Percentiles rank a stretch among this genome's conserved stretches.
These are phyloP conservation scores for Trichomycterus rosablanca DNA, from an alignment of 2,113 vertebrate genomes.

Conservation along the genomic window DNA sequence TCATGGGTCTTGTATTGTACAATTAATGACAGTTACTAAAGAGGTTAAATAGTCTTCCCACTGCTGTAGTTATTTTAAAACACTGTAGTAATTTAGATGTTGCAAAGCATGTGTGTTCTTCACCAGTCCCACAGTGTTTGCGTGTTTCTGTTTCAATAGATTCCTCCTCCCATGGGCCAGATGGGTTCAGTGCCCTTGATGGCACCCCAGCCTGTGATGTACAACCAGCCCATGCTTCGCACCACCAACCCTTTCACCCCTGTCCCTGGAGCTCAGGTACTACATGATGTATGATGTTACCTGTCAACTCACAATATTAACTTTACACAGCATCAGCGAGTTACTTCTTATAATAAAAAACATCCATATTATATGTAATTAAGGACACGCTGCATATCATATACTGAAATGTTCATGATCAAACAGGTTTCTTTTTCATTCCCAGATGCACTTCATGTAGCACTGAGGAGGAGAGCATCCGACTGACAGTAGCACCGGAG, in stretches of 20 bases:
- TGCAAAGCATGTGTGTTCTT: no score
- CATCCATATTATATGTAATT: no score
- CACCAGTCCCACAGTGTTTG: no score
- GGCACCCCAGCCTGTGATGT: constrained; percentile 79
- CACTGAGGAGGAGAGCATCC: constrained; percentile 56
- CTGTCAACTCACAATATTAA: not conserved
- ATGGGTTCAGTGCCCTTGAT: constrained; percentile 78
- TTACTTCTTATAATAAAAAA: no score
- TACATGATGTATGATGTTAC: not conserved
- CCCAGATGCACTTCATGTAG: constrained; percentile 95
- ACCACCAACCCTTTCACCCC: constrained; percentile 78
- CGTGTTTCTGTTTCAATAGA: constrained; percentile 53
- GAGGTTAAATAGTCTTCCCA: no score
- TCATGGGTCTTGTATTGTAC: no score
- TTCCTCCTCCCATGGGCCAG: constrained; percentile 82
- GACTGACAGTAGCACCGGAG: constrained; percentile 40
- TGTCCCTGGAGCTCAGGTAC: constrained; percentile 81
- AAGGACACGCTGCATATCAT: no score
- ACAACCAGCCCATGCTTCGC: constrained; percentile 78
- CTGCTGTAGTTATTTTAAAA: no score
- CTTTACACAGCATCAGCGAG: no score
- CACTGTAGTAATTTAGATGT: no score
- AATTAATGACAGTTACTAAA: no score
- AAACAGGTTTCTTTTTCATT: constrained; percentile 19
- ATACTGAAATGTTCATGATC: no score